phyloP scores from a whole-genome alignment of 35 echinoderm and acorn worm genomes.

The Diadema setosum region DNA sequence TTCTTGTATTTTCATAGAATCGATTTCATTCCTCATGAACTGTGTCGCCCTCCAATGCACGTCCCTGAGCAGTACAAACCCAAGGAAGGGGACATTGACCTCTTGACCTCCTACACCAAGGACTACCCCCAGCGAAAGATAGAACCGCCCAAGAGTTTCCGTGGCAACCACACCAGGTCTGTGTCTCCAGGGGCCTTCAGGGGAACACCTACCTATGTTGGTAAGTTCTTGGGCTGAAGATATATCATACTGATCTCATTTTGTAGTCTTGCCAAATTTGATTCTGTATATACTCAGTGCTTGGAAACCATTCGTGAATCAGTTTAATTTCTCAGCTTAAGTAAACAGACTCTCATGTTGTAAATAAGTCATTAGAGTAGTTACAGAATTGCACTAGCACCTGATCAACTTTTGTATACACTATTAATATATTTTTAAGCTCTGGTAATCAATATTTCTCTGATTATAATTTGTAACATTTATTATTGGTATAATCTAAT shows the following conservation, averaged over 20 bases:
- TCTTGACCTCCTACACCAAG: constrained; percentile 91
- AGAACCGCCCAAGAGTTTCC: constrained; percentile 41
- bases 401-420: too few relatives aligned
- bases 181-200: constrained; percentile 79
- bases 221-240: constrained; percentile 16
- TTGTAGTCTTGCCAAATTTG: neutral
- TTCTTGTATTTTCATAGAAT: constrained; percentile 28
- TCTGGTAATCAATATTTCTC: too few relatives aligned
- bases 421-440: too few relatives aligned
- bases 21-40: constrained; percentile 78
- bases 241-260: neutral
- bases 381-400: too few relatives aligned
- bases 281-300: neutral
- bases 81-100: constrained; percentile 74
- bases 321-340: too few relatives aligned
- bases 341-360: too few relatives aligned
- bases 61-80: constrained; percentile 67
- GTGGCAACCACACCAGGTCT: constrained; percentile 19
- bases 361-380: too few relatives aligned
- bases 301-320: too few relatives aligned
- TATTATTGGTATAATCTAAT: too few relatives aligned
- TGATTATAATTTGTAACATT: too few relatives aligned
- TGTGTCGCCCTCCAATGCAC: constrained; percentile 33
- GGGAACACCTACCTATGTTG: constrained; percentile 84
- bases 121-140: constrained; percentile 81